Base-by-base conservation (phyloP, 2,113 vertebrate genomes). In the Camelus dromedarius region DNA sequence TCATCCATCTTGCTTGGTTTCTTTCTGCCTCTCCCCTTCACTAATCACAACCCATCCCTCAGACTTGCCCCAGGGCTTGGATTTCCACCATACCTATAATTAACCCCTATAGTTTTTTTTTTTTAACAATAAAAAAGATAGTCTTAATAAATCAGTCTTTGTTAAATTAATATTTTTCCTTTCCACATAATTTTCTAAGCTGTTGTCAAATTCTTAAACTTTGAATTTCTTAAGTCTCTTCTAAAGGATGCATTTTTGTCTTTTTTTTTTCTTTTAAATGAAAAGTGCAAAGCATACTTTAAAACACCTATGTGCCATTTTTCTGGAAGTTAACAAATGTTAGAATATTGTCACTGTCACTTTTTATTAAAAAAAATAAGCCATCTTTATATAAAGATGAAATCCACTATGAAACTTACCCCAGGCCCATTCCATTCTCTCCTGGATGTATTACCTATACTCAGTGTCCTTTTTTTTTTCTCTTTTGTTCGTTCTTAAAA, bases 131-230 rank as follows among this genome's bases (percentile, higher is more conserved):
- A 28, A 64, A 89, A 93, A 8, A 89, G 42, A 92, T 32, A 79
- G n/a, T 88, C n/a, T 58, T 58, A 91, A 82, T 76, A 96, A 88
- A 69, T 96, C 46, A 64, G 16, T 95, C 38, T 87, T 94, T 66
- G 22, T 30, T 46, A 19, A 54, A 50, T 70, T 84, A 91, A 54
- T 62, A 50, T 91, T 92, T n/a, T 7, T n/a, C 87, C 20, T 69
- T 46, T 89, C 82, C 38, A 73, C 2, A 28, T 56, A 30, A 72
- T 86, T 89, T 96, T 85, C 35, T 46, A 76, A 67, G 73, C 30
- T 56, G 26, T 42, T 2, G 6, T 56, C 11, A 69, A 48, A 75
- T 48, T 42, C 48, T 18, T 82, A 26, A 82, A 52, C 6, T 85
- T 85, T 89, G 7, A 96, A 70, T 91, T 91, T 81, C 30, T 91